A percentile compares a stretch with the other conserved stretches of the same genome.
Evolutionary conservation across 2,113 vertebrate genomes (phyloP).

Genomic region (Elephas maximus): DNA sequence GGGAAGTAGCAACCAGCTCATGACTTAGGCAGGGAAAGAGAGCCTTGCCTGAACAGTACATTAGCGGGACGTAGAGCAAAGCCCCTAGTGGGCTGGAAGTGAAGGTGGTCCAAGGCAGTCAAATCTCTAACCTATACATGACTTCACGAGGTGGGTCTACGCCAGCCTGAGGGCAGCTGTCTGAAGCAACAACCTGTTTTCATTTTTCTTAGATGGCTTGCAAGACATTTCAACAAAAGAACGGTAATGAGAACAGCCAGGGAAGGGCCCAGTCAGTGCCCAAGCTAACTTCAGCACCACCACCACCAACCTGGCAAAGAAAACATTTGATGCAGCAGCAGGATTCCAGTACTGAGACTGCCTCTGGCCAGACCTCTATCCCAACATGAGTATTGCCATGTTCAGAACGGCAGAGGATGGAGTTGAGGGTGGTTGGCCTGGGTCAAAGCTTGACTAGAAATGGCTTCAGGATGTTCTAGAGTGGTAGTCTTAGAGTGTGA

Average conservation of each 20-base stretch:
- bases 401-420: neutral
- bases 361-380: too few species aligned
- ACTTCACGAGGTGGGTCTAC: neutral
- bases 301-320: neutral
- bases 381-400: rapidly evolving
- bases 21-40: neutral
- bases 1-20: neutral
- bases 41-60: neutral
- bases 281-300: neutral
- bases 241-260: neutral
- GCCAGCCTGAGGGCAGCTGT: neutral
- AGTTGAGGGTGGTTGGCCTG: neutral
- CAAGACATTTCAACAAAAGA: neutral
- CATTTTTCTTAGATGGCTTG: neutral
- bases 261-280: neutral
- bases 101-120: neutral
- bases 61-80: neutral
- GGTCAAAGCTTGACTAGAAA: neutral
- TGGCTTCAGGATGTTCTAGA: neutral
- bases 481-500: neutral
- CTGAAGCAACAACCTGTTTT: neutral
- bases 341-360: too few species aligned
- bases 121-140: neutral
- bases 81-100: neutral
- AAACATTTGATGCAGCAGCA: neutral